phyloP scores from a whole-genome alignment of 2,888 invertebrate species.

The Trilocha varians region DNA sequence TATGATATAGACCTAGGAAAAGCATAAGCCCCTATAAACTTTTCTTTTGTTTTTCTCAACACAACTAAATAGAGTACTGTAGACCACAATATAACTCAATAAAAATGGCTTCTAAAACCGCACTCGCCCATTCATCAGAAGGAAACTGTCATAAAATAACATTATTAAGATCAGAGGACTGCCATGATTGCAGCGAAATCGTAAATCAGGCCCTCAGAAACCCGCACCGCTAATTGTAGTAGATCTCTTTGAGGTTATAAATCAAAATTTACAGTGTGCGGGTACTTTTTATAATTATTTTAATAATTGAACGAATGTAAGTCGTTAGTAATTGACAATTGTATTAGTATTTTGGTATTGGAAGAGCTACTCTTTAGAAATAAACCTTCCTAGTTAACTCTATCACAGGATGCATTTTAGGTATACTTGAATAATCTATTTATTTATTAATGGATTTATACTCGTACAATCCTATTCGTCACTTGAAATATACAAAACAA shows the following conservation, averaged over 20 bases:
- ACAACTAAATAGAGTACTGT: neutral
- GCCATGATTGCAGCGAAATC: slow-evolving; percentile 59
- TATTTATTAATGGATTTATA: too few relatives aligned
- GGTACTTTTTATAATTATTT: slow-evolving; percentile 43
- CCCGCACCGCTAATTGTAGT: slow-evolving; percentile 66
- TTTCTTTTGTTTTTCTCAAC: too few relatives aligned
- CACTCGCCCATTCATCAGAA: slow-evolving; percentile 44
- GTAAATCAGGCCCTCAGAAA: slow-evolving; percentile 65
- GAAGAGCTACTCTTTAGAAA: too few relatives aligned
- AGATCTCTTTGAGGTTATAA: slow-evolving; percentile 48
- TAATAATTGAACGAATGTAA: slow-evolving; percentile 9
- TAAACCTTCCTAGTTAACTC: too few relatives aligned
- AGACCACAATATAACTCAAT: slow-evolving; percentile 37
- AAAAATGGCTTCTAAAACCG: slow-evolving; percentile 51
- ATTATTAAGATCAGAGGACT: slow-evolving; percentile 53
- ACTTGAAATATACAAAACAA: too few relatives aligned
- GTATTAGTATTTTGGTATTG: too few relatives aligned
- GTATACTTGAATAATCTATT: too few relatives aligned
- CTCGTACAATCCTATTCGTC: too few relatives aligned
- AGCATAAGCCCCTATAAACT: too few relatives aligned
- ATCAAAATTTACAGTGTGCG: slow-evolving; percentile 57
- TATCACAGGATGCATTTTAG: too few relatives aligned
- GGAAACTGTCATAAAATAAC: slow-evolving; percentile 54
- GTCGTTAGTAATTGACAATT: too few relatives aligned
- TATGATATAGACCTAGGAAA: too few relatives aligned